phyloP scores from a whole-genome alignment of 37 sponge, comb jelly and placozoan genomes.

The Mnemiopsis leidyi region DNA sequence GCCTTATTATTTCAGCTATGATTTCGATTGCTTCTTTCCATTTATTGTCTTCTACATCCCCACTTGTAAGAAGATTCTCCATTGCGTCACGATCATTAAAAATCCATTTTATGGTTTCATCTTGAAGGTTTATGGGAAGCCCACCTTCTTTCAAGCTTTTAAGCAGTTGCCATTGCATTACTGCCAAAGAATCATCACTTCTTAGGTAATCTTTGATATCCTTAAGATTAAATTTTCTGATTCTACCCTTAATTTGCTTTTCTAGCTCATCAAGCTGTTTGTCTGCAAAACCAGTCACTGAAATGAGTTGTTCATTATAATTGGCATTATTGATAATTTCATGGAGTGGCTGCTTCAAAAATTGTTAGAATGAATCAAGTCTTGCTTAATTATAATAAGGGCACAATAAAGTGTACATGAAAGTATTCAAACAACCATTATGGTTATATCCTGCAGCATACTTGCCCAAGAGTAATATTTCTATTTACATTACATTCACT shows the following conservation, averaged over 20 bases:
- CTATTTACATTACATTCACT: too few species aligned
- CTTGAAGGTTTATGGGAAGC: background rate
- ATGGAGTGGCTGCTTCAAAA: too few species aligned
- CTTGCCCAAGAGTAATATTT: too few species aligned
- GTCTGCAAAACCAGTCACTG: background rate
- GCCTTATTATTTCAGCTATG: background rate
- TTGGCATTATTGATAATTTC: too few species aligned
- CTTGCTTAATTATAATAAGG: too few species aligned
- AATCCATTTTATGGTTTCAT: background rate
- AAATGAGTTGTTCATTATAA: too few species aligned
- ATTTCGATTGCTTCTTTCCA: background rate
- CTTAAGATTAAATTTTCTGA: background rate
- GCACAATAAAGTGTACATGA: too few species aligned
- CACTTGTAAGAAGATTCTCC: background rate
- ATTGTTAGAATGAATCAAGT: too few species aligned
- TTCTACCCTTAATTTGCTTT: background rate
- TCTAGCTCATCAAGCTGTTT: background rate
- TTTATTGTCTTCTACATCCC: slow-evolving; percentile 1
- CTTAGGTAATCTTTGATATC: background rate
- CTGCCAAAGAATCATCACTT: background rate
- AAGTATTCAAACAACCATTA: too few species aligned
- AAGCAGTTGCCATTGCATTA: slow-evolving; percentile 2
- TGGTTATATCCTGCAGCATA: too few species aligned
- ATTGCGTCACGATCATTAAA: background rate
- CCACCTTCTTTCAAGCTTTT: background rate